These are phyloP conservation scores for Todus mexicanus DNA, from an alignment of 2,797 vertebrate species.

Conservation along the genomic window DNA sequence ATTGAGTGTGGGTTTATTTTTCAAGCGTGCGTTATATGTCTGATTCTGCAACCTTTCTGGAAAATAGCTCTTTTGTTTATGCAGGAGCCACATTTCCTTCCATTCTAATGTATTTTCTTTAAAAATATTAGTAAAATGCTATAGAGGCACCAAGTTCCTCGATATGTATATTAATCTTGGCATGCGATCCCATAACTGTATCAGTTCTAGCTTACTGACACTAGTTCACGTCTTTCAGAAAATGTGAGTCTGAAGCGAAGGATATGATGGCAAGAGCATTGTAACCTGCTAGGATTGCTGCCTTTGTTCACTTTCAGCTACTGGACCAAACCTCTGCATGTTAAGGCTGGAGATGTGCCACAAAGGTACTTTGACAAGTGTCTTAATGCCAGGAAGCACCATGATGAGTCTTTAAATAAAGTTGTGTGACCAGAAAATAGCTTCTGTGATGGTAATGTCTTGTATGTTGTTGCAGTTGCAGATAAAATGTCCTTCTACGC, in stretches of 20 bases:
- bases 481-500: neutral
- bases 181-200: neutral
- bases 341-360: neutral
- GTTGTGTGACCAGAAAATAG: neutral
- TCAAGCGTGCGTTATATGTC: neutral
- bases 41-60: conserved; percentile 14
- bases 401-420: neutral
- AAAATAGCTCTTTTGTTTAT: conserved; percentile 30
- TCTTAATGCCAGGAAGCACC: neutral
- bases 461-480: neutral
- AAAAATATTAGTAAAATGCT: conserved; percentile 31
- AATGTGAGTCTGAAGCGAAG: neutral
- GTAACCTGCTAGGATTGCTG: neutral
- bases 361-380: neutral
- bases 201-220: neutral
- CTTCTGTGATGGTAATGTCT: neutral
- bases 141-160: neutral
- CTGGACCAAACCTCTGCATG: neutral
- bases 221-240: neutral
- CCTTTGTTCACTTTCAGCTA: neutral
- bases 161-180: conserved; percentile 7
- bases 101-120: conserved; percentile 37
- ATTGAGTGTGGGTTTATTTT: conserved; percentile 45
- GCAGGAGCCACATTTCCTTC: conserved; percentile 29
- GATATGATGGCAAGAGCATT: neutral